Conservation (phyloP, 2,888 invertebrate species). For the Tipula vernalis region DNA sequence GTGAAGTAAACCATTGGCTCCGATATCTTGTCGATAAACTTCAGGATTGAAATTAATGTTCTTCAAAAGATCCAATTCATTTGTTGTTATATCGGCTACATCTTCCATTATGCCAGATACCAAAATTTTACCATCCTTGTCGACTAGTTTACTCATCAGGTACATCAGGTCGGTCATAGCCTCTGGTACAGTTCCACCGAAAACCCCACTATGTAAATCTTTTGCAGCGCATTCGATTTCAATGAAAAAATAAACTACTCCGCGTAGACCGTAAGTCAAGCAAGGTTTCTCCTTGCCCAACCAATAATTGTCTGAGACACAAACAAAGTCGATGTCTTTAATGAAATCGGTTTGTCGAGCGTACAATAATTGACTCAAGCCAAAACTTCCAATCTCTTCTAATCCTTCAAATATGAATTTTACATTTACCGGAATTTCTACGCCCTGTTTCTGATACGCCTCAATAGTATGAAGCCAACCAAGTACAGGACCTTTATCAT, state of each 20-base stretch:
- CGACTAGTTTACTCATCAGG: slow-evolving; percentile 70
- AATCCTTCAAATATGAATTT: slow-evolving; percentile 47
- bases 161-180: slow-evolving; percentile 87
- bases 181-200: slow-evolving; percentile 86
- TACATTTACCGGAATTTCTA: not conserved
- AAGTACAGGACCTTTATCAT: slow-evolving; percentile 90
- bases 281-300: slow-evolving; percentile 93
- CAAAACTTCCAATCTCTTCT: slow-evolving; percentile 96
- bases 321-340: slow-evolving; percentile 81
- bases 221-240: slow-evolving; percentile 80
- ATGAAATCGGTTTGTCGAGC: slow-evolving; percentile 61
- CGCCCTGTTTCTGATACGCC: slow-evolving; percentile 50
- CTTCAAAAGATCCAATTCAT: slow-evolving; percentile 60
- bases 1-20: slow-evolving; percentile 54
- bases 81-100: slow-evolving; percentile 57
- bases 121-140: slow-evolving; percentile 74
- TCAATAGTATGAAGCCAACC: slow-evolving; percentile 93
- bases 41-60: slow-evolving; percentile 76
- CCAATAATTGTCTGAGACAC: slow-evolving; percentile 99
- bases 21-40: slow-evolving; percentile 59
- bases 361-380: slow-evolving; percentile 74
- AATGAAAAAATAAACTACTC: slow-evolving; percentile 83
- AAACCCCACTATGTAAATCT: slow-evolving; percentile 93
- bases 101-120: slow-evolving; percentile 73
- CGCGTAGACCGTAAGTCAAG: slow-evolving; percentile 90